phyloP scores from a whole-genome alignment of 2,888 invertebrate species.

The Melikaiella ostensackeni region DNA sequence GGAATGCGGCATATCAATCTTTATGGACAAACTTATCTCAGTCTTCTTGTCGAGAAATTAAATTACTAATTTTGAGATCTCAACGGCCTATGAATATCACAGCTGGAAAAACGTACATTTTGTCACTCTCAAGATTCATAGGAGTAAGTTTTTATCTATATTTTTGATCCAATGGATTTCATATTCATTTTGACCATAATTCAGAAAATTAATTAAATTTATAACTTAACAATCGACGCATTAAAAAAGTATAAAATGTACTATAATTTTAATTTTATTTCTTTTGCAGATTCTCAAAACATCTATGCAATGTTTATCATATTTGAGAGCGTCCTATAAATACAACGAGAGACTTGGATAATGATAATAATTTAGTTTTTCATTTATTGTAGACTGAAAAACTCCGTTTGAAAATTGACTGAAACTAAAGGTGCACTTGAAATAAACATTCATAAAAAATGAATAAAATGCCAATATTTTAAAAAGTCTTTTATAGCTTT shows the following conservation, averaged over 20 bases:
- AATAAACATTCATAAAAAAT: too few relatives aligned
- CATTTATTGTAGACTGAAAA: neutral
- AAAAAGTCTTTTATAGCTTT: too few relatives aligned
- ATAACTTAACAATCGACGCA: too few relatives aligned
- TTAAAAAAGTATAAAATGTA: too few relatives aligned
- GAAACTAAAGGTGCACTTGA: neutral
- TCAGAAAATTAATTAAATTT: too few relatives aligned
- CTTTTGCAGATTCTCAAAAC: neutral
- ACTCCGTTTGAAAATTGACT: neutral
- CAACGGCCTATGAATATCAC: neutral
- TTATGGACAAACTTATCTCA: neutral
- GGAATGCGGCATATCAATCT: slow-evolving; percentile 14
- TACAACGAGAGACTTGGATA: neutral
- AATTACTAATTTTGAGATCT: slow-evolving; percentile 11
- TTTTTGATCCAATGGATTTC: neutral
- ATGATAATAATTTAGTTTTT: neutral
- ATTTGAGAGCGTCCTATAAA: neutral
- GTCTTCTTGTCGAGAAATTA: neutral
- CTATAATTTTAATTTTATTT: neutral
- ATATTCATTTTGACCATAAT: too few relatives aligned
- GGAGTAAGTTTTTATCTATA: neutral
- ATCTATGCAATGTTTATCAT: neutral
- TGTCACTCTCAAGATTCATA: neutral
- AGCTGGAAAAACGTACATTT: neutral
- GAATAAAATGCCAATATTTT: too few relatives aligned